A percentile compares a stretch with the other conserved stretches of the same genome.
These are phyloP conservation scores for Catostomus latipinnis DNA, from an alignment of 2,797 vertebrate species.

Conservation along the genomic window DNA sequence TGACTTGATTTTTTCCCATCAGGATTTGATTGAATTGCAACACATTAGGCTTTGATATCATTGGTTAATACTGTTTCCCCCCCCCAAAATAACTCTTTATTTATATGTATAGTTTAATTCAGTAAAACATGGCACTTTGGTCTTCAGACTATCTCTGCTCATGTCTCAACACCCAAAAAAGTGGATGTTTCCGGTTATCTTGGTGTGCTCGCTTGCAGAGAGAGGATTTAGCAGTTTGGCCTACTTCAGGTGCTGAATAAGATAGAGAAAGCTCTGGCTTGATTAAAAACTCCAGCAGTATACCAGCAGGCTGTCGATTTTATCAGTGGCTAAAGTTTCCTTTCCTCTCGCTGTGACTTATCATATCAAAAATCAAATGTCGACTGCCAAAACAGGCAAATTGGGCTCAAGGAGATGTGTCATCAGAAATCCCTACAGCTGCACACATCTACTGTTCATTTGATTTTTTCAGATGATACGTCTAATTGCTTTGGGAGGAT, in stretches of 20 bases:
- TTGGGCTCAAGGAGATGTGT: slow-evolving; percentile 55
- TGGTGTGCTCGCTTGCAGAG: background rate
- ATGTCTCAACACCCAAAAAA: slow-evolving; percentile 7
- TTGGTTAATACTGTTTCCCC: no score
- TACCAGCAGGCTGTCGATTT: slow-evolving; percentile 45
- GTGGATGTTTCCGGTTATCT: background rate
- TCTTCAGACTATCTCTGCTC: no score
- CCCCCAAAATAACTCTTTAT: no score
- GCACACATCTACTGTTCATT: slow-evolving; percentile 50
- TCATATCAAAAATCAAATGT: slow-evolving; percentile 67
- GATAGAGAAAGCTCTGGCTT: slow-evolving; percentile 36
- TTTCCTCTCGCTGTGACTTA: slow-evolving; percentile 48
- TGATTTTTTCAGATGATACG: slow-evolving; percentile 64
- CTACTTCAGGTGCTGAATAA: slow-evolving; percentile 15
- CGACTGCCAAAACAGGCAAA: slow-evolving; percentile 65
- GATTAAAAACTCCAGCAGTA: slow-evolving; percentile 37
- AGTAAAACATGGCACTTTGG: background rate
- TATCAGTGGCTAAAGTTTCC: slow-evolving; percentile 45
- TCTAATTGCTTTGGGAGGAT: slow-evolving; percentile 70
- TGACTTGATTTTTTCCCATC: no score
- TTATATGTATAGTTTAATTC: no score
- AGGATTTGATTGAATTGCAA: no score
- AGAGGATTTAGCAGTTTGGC: background rate
- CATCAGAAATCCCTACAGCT: slow-evolving; percentile 61
- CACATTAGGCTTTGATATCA: no score